phyloP scores from a whole-genome alignment of 2,797 vertebrate species.

The Peromyscus aztecus region DNA sequence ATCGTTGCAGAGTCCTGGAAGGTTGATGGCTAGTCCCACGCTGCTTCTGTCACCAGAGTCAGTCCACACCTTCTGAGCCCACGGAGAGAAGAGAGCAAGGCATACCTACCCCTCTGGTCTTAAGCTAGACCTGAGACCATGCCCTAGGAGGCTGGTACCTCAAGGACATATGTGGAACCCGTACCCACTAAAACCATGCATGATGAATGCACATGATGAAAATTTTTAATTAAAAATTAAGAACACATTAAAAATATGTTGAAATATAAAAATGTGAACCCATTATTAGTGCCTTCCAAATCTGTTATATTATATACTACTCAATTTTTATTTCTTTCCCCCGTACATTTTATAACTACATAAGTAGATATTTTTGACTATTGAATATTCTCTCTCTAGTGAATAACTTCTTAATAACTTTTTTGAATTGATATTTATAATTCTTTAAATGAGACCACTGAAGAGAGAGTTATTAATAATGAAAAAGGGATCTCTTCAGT shows the following conservation, averaged over 20 bases:
- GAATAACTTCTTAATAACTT: background rate
- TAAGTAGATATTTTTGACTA: background rate
- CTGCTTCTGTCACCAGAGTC: too few species aligned
- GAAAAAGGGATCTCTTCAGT: background rate
- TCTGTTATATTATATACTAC: background rate
- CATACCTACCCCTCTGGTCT: too few species aligned
- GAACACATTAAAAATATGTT: background rate
- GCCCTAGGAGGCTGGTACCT: too few species aligned
- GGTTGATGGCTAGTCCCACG: too few species aligned
- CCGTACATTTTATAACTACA: background rate
- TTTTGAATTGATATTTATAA: constrained; percentile 17
- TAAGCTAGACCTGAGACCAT: too few species aligned
- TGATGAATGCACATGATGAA: background rate
- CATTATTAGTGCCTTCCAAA: background rate
- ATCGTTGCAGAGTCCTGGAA: too few species aligned
- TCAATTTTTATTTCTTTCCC: background rate
- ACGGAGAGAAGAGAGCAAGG: too few species aligned
- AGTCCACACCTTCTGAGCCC: too few species aligned
- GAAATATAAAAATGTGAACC: background rate
- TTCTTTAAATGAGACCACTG: background rate
- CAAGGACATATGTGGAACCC: too few species aligned
- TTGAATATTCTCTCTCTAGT: background rate
- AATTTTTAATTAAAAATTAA: background rate
- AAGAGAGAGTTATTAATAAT: background rate
- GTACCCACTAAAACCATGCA: background rate